phyloP scores from a whole-genome alignment of 2,888 invertebrate species.

The Ornithoptera priamus region DNA sequence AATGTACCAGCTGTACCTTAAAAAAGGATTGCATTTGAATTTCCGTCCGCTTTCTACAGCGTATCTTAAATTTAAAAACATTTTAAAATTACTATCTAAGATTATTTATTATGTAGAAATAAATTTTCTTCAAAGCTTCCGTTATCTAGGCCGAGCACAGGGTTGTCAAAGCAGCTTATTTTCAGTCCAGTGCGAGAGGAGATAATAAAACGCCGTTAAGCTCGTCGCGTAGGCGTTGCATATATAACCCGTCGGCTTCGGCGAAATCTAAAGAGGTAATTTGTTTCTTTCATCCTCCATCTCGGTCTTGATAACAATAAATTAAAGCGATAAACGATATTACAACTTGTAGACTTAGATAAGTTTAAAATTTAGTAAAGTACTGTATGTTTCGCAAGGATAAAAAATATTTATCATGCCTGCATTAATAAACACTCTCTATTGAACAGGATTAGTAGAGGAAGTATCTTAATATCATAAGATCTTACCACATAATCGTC shows the following conservation, averaged over 20 bases:
- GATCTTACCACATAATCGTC: no score
- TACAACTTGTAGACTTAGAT: constrained; percentile 35
- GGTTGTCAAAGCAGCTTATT: constrained; percentile 61
- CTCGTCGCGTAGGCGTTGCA: constrained; percentile 62
- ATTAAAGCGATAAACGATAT: constrained; percentile 42
- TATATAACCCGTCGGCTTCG: constrained; percentile 56
- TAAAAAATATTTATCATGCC: not conserved
- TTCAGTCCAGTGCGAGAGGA: constrained; percentile 65
- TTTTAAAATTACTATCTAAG: not conserved
- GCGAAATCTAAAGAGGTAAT: constrained; percentile 69
- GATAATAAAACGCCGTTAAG: constrained; percentile 69
- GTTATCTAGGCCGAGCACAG: constrained; percentile 34
- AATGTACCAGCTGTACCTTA: not conserved
- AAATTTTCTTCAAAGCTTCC: constrained; percentile 34
- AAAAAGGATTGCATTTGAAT: not conserved
- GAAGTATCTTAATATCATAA: no score
- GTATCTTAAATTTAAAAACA: not conserved
- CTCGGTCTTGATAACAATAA: constrained; percentile 50
- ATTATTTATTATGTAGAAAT: constrained; percentile 36
- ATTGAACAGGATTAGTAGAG: not conserved
- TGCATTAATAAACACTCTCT: not conserved
- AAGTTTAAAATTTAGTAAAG: constrained; percentile 42
- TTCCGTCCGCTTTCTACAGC: not conserved
- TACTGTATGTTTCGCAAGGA: not conserved
- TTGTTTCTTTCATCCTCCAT: constrained; percentile 60